These are phyloP conservation scores for Dasysyrphus albostriatus DNA, from an alignment of 2,888 invertebrate genomes.

Conservation along the genomic window DNA sequence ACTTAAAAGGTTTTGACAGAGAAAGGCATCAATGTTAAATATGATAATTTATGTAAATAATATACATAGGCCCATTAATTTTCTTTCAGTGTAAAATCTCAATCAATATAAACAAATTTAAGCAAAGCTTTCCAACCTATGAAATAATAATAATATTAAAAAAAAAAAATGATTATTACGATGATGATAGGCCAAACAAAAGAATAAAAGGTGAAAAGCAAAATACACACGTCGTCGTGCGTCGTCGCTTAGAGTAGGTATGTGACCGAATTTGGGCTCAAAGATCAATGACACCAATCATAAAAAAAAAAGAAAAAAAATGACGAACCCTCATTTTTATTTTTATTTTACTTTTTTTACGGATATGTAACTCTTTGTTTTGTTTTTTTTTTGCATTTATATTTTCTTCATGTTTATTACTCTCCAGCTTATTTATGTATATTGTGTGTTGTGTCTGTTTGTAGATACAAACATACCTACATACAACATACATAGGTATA, in stretches of 20 bases:
- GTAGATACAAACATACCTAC: not conserved
- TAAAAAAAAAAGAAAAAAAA: too few relatives aligned
- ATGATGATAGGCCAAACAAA: not conserved
- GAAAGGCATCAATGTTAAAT: too few relatives aligned
- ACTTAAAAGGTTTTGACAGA: too few relatives aligned
- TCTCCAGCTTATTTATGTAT: constrained; percentile 50
- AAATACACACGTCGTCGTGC: not conserved
- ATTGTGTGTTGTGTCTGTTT: not conserved
- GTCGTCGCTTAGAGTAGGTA: not conserved
- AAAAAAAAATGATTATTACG: too few relatives aligned
- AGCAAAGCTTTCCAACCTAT: too few relatives aligned
- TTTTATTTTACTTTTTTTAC: constrained; percentile 16
- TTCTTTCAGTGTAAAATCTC: too few relatives aligned
- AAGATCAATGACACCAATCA: constrained; percentile 69
- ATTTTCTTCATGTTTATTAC: constrained; percentile 23
- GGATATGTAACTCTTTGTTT: not conserved
- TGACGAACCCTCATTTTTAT: constrained; percentile 42
- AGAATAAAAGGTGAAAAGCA: constrained; percentile 2
- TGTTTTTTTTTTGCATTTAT: not conserved
- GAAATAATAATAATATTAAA: too few relatives aligned
- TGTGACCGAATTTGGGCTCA: constrained; percentile 68
- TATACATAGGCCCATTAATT: too few relatives aligned
- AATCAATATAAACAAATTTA: too few relatives aligned
- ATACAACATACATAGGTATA: not conserved
- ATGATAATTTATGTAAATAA: too few relatives aligned